Conservation (phyloP, 2,113 vertebrate species). For the Syngnathoides biaculeatus region DNA sequence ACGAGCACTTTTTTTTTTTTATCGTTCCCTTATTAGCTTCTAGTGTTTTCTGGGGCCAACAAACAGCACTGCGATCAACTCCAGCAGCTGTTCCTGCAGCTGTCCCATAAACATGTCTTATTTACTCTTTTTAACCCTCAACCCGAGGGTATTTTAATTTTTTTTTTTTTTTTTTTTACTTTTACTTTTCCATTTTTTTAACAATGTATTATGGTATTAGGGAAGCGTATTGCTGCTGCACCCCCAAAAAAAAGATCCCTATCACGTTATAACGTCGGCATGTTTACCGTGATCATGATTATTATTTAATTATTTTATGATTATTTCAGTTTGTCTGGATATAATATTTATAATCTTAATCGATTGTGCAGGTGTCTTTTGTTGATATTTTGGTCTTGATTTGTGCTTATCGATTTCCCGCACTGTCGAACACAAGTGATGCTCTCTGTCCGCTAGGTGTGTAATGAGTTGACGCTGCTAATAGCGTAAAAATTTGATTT, state of each 20-base stretch:
- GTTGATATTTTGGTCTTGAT: background rate
- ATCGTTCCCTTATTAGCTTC: background rate
- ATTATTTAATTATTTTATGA: no score
- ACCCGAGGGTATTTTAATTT: background rate
- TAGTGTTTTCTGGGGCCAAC: conserved; percentile 6
- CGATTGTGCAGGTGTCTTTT: background rate
- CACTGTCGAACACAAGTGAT: background rate
- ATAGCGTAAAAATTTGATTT: background rate
- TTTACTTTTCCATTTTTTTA: background rate
- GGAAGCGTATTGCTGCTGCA: no score
- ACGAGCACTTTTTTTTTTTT: background rate
- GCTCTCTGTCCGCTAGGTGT: conserved; percentile 11
- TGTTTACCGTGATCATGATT: background rate
- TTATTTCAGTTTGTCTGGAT: background rate
- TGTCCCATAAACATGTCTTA: conserved; percentile 1
- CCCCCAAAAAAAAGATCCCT: no score
- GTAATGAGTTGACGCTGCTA: background rate
- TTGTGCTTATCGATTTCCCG: background rate
- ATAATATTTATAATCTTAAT: background rate
- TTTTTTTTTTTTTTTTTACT: background rate
- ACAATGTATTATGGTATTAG: background rate
- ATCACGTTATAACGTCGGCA: no score
- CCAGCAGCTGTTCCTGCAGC: conserved; percentile 7
- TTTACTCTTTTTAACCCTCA: conserved; percentile 8
- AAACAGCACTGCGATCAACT: background rate